phyloP scores from a whole-genome alignment of 2,797 vertebrate genomes.

The Sebastes goodei region DNA sequence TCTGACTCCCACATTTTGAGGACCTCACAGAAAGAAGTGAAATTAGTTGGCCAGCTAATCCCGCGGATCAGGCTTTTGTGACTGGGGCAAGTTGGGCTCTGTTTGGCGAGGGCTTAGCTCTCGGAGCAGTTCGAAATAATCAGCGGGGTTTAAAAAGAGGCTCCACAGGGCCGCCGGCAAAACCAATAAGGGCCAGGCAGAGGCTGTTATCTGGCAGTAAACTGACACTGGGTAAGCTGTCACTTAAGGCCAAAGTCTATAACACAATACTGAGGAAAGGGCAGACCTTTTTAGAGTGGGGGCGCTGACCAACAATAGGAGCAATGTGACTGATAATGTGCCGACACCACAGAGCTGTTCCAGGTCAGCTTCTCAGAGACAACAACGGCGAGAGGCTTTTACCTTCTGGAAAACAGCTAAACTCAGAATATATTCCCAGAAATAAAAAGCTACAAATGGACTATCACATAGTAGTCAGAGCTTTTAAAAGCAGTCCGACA shows the following conservation, averaged over 20 bases:
- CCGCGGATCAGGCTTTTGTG: conserved; percentile 83
- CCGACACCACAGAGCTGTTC: conserved; percentile 50
- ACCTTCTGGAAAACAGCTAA: not conserved
- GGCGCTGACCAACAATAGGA: conserved; percentile 59
- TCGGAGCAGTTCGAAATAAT: conserved; percentile 82
- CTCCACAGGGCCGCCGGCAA: conserved; percentile 75
- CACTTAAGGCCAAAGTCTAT: conserved; percentile 73
- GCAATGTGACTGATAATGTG: conserved; percentile 68
- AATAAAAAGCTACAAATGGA: not conserved
- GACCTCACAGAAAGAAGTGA: conserved; percentile 87
- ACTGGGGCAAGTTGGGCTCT: conserved; percentile 83
- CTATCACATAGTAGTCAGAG: not conserved
- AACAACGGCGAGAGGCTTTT: conserved; percentile 16
- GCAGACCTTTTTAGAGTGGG: conserved; percentile 54
- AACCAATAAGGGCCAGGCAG: conserved; percentile 76
- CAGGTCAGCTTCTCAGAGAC: conserved; percentile 43
- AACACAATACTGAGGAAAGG: conserved; percentile 72
- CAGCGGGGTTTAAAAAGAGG: conserved; percentile 80
- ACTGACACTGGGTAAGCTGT: conserved; percentile 80
- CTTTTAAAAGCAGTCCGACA: not conserved
- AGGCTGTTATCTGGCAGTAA: conserved; percentile 79
- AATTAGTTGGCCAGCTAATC: conserved; percentile 86
- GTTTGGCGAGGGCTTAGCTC: conserved; percentile 86
- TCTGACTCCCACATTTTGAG: conserved; percentile 77
- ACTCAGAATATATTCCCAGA: not conserved